phyloP scores from a whole-genome alignment of 2,888 invertebrate genomes.

The Cheilosia grossa region DNA sequence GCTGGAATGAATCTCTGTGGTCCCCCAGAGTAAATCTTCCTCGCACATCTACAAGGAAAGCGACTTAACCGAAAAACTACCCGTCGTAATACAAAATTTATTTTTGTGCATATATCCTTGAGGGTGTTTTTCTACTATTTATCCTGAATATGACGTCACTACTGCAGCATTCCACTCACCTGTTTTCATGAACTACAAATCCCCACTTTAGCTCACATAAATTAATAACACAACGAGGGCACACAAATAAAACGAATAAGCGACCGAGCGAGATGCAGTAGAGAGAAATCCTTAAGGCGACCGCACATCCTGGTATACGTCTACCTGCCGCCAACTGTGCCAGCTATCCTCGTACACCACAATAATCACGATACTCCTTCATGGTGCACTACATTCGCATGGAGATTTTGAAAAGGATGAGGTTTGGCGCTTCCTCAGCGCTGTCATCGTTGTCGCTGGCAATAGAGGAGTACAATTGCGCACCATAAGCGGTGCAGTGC shows the following conservation, averaged over 20 bases:
- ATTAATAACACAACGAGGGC: constrained; percentile 61
- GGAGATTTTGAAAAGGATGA: constrained; percentile 13
- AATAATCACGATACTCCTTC: constrained; percentile 18
- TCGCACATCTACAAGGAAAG: not conserved
- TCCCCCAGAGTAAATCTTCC: constrained; percentile 18
- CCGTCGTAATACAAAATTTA: constrained; percentile 30
- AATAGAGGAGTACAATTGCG: constrained; percentile 8
- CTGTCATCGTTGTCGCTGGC: not conserved
- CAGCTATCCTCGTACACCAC: constrained; percentile 25
- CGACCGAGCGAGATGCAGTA: not conserved
- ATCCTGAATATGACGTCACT: constrained; percentile 54
- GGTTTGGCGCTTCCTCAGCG: constrained; percentile 11
- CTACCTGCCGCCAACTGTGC: constrained; percentile 16
- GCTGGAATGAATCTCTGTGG: too few species aligned
- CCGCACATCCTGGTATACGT: constrained; percentile 25
- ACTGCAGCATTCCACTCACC: constrained; percentile 61
- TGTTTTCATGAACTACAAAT: constrained; percentile 59
- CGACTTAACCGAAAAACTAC: constrained; percentile 13
- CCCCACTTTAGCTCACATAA: constrained; percentile 23
- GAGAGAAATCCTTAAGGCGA: constrained; percentile 50
- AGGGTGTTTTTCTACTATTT: constrained; percentile 40
- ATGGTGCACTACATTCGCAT: constrained; percentile 18
- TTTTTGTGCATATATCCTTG: constrained; percentile 25
- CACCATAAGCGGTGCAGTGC: constrained; percentile 14
- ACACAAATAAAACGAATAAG: constrained; percentile 29